Base-by-base conservation (phyloP, 2,888 invertebrate genomes). In the Lymantria dispar region DNA sequence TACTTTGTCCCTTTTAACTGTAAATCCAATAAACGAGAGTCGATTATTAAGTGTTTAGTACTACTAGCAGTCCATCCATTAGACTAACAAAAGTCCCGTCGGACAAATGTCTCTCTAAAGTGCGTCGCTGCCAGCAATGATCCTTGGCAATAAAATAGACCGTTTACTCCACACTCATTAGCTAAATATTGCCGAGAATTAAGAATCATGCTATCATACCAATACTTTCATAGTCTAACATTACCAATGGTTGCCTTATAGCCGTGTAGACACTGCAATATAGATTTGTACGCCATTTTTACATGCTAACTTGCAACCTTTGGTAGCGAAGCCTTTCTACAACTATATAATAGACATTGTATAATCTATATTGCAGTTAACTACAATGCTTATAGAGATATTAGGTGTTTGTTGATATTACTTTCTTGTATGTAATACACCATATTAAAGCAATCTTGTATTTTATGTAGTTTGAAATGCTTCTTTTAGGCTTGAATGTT, bases 241-340 rank as follows among this genome's bases (percentile, higher is more conserved):
- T 77, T 73, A 82, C 87, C 87, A 78, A 84, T 64, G 70, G 86
- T 84, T 87, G 87, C 87, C 87, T 88, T 87, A 85, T 66, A 69
- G 57, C 75, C 72, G 70, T 72, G 73, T 69, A 52, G 53, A 45
- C 30, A 52, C 52, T 55, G 50, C 56, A 52, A 51, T 55, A 61
- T 46, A 45, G 46, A 14, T 8, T 53, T 56, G 37, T 31, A 38
- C 1, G 3, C 38, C 7, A 54, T 61, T 46, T 61, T 45, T 31
- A 31, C 11, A 22, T 29, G 11, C n/a, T 42, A 42, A 11, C 36
- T 36, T 36, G 9, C 36, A 11, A 22, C 11, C 7, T 11, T 36
- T 36, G 36, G 7, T 36, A 36, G 10, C 36, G 7, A 9, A 36
- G 36, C 9, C 33, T 10, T 10, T 8, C 33, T 33, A 7, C 33